Percentiles rank a stretch among this genome's conserved stretches.
Evolutionary conservation across 2,113 vertebrate genomes (phyloP).

Genomic region (Hoplias malabaricus): DNA sequence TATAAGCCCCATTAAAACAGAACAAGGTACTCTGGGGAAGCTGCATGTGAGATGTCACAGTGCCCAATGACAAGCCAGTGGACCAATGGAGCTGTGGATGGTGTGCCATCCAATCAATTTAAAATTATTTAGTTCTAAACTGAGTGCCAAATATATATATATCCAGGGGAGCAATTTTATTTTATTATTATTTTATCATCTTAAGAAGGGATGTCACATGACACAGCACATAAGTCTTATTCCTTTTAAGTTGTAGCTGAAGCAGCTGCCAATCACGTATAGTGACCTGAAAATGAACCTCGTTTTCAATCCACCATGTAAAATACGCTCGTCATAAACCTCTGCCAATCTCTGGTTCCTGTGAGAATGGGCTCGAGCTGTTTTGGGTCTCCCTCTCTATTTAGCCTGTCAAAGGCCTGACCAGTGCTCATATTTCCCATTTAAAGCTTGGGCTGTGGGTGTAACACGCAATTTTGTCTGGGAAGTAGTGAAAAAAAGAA

Average conservation of each 20-base stretch:
- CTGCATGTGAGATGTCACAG: no score
- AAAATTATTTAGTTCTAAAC: no score
- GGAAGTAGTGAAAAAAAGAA: background rate
- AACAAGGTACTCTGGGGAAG: no score
- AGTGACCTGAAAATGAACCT: conserved; percentile 27
- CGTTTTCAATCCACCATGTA: conserved; percentile 16
- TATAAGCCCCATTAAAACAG: no score
- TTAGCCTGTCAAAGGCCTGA: conserved; percentile 21
- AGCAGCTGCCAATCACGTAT: conserved; percentile 21
- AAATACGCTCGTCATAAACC: conserved; percentile 26
- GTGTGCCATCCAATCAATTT: no score
- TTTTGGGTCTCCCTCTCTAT: background rate
- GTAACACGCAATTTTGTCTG: conserved; percentile 9
- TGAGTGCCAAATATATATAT: no score
- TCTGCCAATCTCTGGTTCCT: conserved; percentile 18
- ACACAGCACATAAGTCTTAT: background rate
- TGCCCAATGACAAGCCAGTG: no score
- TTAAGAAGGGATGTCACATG: background rate
- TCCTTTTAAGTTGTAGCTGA: background rate
- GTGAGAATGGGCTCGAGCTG: background rate
- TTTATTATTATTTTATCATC: background rate
- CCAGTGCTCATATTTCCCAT: conserved; percentile 35
- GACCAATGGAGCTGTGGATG: no score
- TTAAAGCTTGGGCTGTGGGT: conserved; percentile 34
- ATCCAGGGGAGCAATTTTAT: background rate